Evolutionary conservation across 2,797 vertebrate genomes (phyloP), one percentile per base, ranked within the genome.

Genomic region (Nannoperca obscura): DNA sequence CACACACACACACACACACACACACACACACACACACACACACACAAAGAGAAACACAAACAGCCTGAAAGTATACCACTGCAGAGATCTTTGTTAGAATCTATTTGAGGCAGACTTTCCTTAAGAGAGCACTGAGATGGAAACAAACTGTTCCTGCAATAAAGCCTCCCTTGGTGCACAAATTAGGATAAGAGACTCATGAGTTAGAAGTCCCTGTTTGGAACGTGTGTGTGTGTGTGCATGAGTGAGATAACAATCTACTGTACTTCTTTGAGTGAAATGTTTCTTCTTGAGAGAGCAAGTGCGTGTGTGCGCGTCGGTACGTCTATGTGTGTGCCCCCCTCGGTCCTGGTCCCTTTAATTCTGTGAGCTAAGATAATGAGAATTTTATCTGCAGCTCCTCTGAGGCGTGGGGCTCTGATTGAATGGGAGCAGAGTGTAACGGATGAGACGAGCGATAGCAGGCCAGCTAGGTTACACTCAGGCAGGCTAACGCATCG

Each of bases 401-500:
- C 91, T 88, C 83, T 50, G 91, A 92, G 93, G 91, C 91, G 74
- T 58, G 72, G 66, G 86, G 71, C 85, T 92, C 93, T 94, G 94
- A 94, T 93, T 94, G 93, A 94, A 95, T 94, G 93, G 92, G 93
- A 94, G 90, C 93, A 92, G 88, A 88, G 89, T 93, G 94, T 94
- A 94, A 95, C 93, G 86, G 94, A 95, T 95, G 93, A 95, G 91
- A 91, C 79, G 61, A 80, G 77, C 77, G 91, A 94, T 93, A 93
- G 87, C 64, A 62, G 75, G 81, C 86, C 53, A 72, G 82, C 79
- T 86, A 74, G 86, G 88, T 91, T 91, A 88, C 88, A 90, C 80
- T 87, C 63, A 80, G 80, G 57, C 85, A 49, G 70, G 85, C 80
- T 73, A 76, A 68, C 74, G 40, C 82, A 20, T 59, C 61, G 53